phyloP scores from a whole-genome alignment of 2,113 vertebrate genomes.

The Zosterops japonicus region DNA sequence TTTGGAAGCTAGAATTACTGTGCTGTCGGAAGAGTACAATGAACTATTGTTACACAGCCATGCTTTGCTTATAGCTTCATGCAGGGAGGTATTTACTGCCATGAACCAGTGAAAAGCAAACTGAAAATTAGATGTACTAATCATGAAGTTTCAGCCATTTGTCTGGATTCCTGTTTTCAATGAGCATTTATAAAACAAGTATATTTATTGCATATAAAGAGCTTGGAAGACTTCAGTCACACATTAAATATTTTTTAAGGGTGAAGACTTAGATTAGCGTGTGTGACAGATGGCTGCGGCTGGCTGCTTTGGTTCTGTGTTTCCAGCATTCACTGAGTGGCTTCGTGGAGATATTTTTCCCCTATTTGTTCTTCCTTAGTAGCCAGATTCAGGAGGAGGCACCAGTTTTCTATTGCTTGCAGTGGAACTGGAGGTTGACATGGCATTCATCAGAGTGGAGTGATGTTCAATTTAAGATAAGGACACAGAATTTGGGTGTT shows the following conservation, averaged over 20 bases:
- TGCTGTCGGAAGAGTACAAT: neutral
- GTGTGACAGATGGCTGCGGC: neutral
- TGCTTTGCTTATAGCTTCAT: neutral
- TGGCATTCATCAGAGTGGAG: neutral
- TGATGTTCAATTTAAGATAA: neutral
- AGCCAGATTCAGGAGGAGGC: neutral
- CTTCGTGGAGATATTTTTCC: neutral
- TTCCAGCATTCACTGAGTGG: neutral
- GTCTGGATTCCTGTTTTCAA: neutral
- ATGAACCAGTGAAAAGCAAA: neutral
- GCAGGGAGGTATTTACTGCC: neutral
- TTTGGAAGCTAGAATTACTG: conserved; percentile 1
- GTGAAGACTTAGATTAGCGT: neutral
- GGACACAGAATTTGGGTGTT: neutral
- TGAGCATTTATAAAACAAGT: neutral
- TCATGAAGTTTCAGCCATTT: neutral
- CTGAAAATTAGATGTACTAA: neutral
- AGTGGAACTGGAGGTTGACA: neutral
- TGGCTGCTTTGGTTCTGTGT: neutral
- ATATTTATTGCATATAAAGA: neutral
- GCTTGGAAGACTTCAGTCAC: neutral
- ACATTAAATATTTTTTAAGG: neutral
- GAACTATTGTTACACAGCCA: neutral
- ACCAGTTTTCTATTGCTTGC: neutral
- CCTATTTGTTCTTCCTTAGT: neutral